These are phyloP conservation scores for Stenoptilia bipunctidactyla DNA, from an alignment of 2,888 invertebrate genomes.

Conservation along the genomic window DNA sequence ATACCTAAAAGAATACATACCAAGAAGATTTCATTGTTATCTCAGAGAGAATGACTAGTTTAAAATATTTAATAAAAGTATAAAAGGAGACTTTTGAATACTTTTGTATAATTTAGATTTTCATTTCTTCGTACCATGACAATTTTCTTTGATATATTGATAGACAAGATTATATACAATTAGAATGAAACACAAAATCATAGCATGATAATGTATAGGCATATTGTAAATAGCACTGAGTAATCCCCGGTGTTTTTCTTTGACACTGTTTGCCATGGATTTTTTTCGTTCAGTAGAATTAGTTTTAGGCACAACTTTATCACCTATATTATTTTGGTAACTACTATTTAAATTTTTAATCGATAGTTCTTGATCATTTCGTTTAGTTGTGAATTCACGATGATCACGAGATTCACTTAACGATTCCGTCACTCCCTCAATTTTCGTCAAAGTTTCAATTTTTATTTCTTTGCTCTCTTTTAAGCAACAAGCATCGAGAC, in stretches of 20 bases:
- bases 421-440: neutral
- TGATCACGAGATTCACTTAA: too few relatives aligned
- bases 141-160: constrained; percentile 62
- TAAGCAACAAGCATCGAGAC: constrained; percentile 43
- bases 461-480: constrained; percentile 17
- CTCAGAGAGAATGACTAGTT: constrained; percentile 48
- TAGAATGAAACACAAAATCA: constrained; percentile 60
- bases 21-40: too few relatives aligned
- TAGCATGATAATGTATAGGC: constrained; percentile 67
- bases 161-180: constrained; percentile 65
- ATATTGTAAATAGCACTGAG: constrained; percentile 51
- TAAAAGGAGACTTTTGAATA: constrained; percentile 15
- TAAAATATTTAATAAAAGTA: constrained; percentile 5
- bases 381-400: too few relatives aligned
- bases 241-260: constrained; percentile 36
- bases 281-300: constrained; percentile 11
- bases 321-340: constrained; percentile 14
- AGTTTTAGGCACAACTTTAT: too few relatives aligned
- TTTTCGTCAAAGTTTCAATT: constrained; percentile 16
- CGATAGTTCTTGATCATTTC: constrained; percentile 8
- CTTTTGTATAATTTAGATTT: constrained; percentile 17
- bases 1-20: too few relatives aligned
- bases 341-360: constrained; percentile 15
- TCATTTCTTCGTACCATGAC: constrained; percentile 36
- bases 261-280: constrained; percentile 41